A percentile compares a stretch with the other conserved stretches of the same genome.
These are phyloP conservation scores for Protobothrops flavoviridis DNA, from an alignment of 2,113 vertebrate genomes.

Conservation along the genomic window DNA sequence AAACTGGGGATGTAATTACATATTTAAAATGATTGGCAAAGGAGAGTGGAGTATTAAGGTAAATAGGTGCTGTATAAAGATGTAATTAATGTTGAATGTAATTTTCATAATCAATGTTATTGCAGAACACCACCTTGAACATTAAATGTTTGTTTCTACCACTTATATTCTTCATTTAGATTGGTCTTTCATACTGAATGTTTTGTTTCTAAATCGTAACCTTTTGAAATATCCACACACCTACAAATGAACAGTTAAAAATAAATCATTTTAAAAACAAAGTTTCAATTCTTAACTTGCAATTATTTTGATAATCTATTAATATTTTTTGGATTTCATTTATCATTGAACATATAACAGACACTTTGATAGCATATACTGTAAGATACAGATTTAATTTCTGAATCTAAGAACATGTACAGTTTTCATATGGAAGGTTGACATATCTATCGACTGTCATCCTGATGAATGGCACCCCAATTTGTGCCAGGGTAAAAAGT, in stretches of 20 bases:
- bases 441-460: not conserved
- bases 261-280: not conserved
- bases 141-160: not conserved
- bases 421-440: not conserved
- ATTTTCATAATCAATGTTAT: not conserved
- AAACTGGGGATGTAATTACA: not conserved
- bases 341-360: not conserved
- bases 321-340: not conserved
- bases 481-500: not conserved
- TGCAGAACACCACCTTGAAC: not conserved
- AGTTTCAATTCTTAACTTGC: not conserved
- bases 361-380: not conserved
- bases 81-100: not conserved
- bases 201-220: not conserved
- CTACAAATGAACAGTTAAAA: not conserved
- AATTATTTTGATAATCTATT: not conserved
- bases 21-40: not conserved
- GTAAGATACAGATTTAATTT: not conserved
- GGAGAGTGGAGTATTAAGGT: not conserved
- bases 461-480: not conserved
- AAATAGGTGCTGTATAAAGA: not conserved
- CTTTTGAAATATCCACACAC: not conserved
- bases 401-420: not conserved
- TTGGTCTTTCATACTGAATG: not conserved
- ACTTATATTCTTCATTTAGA: not conserved